Conservation (phyloP, 1,140 invertebrate genomes). For the Trissolcus basalis region DNA sequence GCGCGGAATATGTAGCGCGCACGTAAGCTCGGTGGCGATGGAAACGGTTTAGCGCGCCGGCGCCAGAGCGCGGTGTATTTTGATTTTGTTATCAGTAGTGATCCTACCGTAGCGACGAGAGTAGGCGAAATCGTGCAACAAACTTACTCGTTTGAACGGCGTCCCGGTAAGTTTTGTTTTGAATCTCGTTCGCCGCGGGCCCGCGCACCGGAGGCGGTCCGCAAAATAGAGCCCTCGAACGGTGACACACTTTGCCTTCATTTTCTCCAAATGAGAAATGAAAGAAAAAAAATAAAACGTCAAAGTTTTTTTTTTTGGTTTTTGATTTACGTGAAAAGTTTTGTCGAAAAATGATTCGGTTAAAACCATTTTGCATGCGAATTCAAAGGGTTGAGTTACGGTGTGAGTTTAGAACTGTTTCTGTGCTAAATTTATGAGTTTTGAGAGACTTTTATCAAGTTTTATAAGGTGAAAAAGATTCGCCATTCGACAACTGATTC, state of each 20-base stretch:
- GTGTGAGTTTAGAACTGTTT: too few relatives aligned
- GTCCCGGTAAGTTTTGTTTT: slow-evolving; percentile 62
- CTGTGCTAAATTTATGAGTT: too few relatives aligned
- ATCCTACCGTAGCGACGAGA: slow-evolving; percentile 59
- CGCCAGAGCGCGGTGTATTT: slow-evolving; percentile 55
- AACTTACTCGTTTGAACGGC: slow-evolving; percentile 27
- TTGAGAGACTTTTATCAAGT: too few relatives aligned
- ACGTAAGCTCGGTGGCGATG: slow-evolving; percentile 36
- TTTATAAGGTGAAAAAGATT: too few relatives aligned
- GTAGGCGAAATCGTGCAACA: slow-evolving; percentile 46
- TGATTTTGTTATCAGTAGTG: slow-evolving; percentile 64
- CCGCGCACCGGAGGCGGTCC: neutral
- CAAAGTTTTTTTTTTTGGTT: too few relatives aligned
- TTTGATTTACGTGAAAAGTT: too few relatives aligned
- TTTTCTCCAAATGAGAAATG: too few relatives aligned
- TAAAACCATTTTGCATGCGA: too few relatives aligned
- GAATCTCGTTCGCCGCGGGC: slow-evolving; percentile 6
- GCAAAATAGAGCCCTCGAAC: neutral
- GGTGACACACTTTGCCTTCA: neutral
- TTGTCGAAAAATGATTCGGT: too few relatives aligned
- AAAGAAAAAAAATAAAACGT: too few relatives aligned
- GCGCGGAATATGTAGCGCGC: slow-evolving; percentile 1
- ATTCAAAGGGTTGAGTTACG: too few relatives aligned
- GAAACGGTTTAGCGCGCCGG: slow-evolving; percentile 49
- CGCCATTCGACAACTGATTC: too few relatives aligned